Evolutionary conservation across 2,113 vertebrate species (phyloP), one percentile per base, ranked within the genome.

Genomic region (Psittacula cyanocephala): DNA sequence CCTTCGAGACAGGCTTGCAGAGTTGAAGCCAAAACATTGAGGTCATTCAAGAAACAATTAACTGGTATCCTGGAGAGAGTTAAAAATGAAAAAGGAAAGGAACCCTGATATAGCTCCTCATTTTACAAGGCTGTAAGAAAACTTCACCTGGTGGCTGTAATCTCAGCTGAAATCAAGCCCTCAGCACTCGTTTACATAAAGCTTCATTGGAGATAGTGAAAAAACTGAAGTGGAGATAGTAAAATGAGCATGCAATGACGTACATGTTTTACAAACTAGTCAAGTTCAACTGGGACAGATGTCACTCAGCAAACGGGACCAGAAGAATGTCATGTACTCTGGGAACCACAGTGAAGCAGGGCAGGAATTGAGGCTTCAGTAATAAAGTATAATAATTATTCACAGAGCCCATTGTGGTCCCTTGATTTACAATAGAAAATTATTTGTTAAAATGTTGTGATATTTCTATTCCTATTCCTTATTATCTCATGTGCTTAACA

Each of bases 11-110:
- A 95, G 96, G 4, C 94, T 90, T 69, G 85, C 39, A 70, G 92
- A 41, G 27, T 28, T 49, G 79, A 67, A 95, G 96, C 89, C 97
- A 97, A 98, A 97, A 95, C 81, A 91, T 6, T 83, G 95, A 95
- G 88, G 76, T 93, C 90, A 95, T 92, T 75, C 15, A 47, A 97
- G 97, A 95, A 69, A 95, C 69, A 94, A 92, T 64, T 69, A 78
- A 93, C 84, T 94, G 96, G 81, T 87, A 67, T 95, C 95, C 88
- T 88, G 94, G 94, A 76, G 89, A 96, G 96, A 96, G 95, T 53
- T 81, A 64, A 72, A 92, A 95, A 62, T 81, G 49, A 27, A 64
- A 96, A 44, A 74, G 53, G 86, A 92, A 24, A 70, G 57, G 46
- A 80, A 4, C 11, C 29, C 78, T 39, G 60, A 50, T 6, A 29